phyloP scores from a whole-genome alignment of 2,888 invertebrate species.

The Cephus pygmeus region DNA sequence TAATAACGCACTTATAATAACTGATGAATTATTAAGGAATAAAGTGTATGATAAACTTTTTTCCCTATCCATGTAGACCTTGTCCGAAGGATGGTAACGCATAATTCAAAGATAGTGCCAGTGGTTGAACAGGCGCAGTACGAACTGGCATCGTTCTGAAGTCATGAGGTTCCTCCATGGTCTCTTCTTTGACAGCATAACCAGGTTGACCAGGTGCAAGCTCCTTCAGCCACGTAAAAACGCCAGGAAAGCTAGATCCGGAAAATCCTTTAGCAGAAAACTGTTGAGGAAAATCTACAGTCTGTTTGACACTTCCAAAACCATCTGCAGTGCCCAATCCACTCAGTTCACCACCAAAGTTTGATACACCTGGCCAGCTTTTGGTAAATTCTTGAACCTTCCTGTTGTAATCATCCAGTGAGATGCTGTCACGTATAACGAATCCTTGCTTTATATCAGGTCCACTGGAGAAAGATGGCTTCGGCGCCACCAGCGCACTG shows the following conservation, averaged over 20 bases:
- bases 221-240: conserved; percentile 1
- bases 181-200: conserved; percentile 52
- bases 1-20: not conserved
- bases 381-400: conserved; percentile 53
- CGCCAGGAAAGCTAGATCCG: conserved; percentile 11
- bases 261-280: not conserved
- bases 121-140: conserved; percentile 21
- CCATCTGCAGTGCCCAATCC: not conserved
- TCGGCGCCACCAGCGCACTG: not conserved
- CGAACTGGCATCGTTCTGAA: conserved; percentile 41
- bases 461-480: not conserved
- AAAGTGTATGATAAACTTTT: not conserved
- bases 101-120: not conserved
- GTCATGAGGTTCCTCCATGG: conserved; percentile 41
- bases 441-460: conserved; percentile 34
- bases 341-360: not conserved
- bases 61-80: not conserved
- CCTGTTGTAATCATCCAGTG: conserved; percentile 52
- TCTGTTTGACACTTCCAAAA: conserved; percentile 7
- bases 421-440: conserved; percentile 49
- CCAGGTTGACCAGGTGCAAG: conserved; percentile 31
- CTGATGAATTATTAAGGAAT: no score
- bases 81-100: not conserved
- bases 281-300: not conserved
- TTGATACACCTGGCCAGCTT: conserved; percentile 45